Percentiles rank a stretch among this genome's conserved stretches.
These are phyloP conservation scores for Gorsachius magnificus DNA, from an alignment of 2,797 vertebrate genomes.

Conservation along the genomic window DNA sequence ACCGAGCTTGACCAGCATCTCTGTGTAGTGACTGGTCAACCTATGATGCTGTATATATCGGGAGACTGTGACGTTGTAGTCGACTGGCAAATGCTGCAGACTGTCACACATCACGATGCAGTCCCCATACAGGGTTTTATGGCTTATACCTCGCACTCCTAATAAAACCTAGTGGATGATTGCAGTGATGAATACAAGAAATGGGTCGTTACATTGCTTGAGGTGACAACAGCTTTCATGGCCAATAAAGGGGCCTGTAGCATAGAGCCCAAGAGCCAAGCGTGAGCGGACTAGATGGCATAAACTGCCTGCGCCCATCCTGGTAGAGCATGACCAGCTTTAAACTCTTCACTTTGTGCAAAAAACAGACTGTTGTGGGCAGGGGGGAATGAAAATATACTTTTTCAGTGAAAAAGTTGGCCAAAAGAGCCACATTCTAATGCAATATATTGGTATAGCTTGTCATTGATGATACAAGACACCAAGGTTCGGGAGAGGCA, in stretches of 20 bases:
- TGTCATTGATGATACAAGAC: not conserved
- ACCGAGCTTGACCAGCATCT: not conserved
- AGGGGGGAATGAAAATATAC: not conserved
- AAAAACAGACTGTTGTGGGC: not conserved
- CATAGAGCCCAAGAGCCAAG: not conserved
- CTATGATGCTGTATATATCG: fast-evolving
- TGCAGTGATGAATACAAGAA: not conserved
- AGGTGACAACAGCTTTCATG: not conserved
- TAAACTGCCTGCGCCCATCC: not conserved
- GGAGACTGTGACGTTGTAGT: not conserved
- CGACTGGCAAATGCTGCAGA: not conserved
- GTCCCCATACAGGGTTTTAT: not conserved
- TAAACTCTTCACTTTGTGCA: not conserved
- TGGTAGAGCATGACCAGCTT: not conserved
- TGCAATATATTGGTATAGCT: not conserved
- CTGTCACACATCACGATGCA: not conserved
- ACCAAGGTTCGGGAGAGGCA: not conserved
- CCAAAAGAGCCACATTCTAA: not conserved
- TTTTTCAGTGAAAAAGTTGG: not conserved
- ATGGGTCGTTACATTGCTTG: not conserved
- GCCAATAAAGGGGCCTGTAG: not conserved
- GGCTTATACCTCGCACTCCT: not conserved
- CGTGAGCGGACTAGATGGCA: not conserved
- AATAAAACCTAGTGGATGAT: not conserved
- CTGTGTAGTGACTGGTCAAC: not conserved